These are phyloP conservation scores for Eupristina koningsbergeri DNA, from an alignment of 1,140 invertebrate genomes.

Conservation along the genomic window DNA sequence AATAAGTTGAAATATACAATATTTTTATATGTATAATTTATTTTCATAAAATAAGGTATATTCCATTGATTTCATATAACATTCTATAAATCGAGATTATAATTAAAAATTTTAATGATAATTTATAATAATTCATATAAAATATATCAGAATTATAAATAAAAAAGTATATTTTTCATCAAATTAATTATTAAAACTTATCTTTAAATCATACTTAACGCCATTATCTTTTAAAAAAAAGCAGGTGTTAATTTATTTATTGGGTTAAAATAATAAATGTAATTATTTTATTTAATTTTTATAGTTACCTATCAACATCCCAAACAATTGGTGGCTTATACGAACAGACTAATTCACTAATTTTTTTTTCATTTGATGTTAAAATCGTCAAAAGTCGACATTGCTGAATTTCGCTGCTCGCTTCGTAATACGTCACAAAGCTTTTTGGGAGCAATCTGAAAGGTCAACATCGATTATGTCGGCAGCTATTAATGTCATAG, in stretches of 20 bases:
- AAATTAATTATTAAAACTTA: too few relatives aligned
- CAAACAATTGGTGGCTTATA: neutral
- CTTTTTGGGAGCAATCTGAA: conserved; percentile 31
- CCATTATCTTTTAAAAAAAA: neutral
- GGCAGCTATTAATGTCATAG: conserved; percentile 16
- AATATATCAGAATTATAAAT: too few relatives aligned
- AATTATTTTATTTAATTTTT: neutral
- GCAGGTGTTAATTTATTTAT: neutral
- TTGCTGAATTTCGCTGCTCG: neutral
- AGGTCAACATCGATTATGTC: conserved; percentile 23
- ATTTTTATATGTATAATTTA: too few relatives aligned
- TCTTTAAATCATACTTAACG: too few relatives aligned
- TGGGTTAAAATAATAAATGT: neutral
- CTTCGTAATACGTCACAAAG: neutral
- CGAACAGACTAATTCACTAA: conserved; percentile 3
- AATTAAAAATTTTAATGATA: too few relatives aligned
- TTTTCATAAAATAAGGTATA: too few relatives aligned
- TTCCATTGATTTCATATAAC: too few relatives aligned
- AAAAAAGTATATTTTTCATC: too few relatives aligned
- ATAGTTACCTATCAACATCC: conserved; percentile 16
- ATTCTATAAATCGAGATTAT: too few relatives aligned
- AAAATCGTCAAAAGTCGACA: neutral
- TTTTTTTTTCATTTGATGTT: neutral
- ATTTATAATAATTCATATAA: too few relatives aligned
- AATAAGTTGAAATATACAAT: too few relatives aligned